Evolutionary conservation across 2,888 invertebrate species (phyloP).

Genomic region (Pogonocherus hispidulus): DNA sequence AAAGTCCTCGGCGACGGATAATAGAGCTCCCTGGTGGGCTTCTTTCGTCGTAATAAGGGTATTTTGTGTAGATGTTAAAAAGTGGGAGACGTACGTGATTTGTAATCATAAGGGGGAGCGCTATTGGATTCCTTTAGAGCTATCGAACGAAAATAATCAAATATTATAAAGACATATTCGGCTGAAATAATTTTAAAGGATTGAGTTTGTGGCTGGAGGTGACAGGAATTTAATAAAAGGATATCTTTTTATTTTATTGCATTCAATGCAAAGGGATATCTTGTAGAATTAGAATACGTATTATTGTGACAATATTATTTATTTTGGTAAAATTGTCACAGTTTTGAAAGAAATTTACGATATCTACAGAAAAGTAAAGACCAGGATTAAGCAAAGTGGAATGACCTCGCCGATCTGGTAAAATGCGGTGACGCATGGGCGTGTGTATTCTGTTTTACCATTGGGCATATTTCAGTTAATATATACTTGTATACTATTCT

Average conservation of each 20-base stretch:
- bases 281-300: neutral
- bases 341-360: too few relatives aligned
- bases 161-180: constrained; percentile 29
- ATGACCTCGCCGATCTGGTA: too few relatives aligned
- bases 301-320: too few relatives aligned
- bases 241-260: constrained; percentile 14
- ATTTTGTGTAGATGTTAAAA: constrained; percentile 33
- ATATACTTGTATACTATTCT: too few relatives aligned
- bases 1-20: constrained; percentile 43
- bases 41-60: constrained; percentile 42
- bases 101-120: constrained; percentile 29
- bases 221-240: constrained; percentile 33
- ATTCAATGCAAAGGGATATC: neutral
- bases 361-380: too few relatives aligned
- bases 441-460: too few relatives aligned
- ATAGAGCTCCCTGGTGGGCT: constrained; percentile 40
- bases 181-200: constrained; percentile 16
- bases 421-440: too few relatives aligned
- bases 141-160: constrained; percentile 27
- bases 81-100: constrained; percentile 26
- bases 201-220: constrained; percentile 21
- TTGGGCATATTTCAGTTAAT: too few relatives aligned
- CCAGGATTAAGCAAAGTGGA: too few relatives aligned
- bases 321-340: neutral
- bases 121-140: constrained; percentile 23